Base-by-base conservation (phyloP, 2,113 vertebrate genomes). In the Ramphastos sulfuratus region DNA sequence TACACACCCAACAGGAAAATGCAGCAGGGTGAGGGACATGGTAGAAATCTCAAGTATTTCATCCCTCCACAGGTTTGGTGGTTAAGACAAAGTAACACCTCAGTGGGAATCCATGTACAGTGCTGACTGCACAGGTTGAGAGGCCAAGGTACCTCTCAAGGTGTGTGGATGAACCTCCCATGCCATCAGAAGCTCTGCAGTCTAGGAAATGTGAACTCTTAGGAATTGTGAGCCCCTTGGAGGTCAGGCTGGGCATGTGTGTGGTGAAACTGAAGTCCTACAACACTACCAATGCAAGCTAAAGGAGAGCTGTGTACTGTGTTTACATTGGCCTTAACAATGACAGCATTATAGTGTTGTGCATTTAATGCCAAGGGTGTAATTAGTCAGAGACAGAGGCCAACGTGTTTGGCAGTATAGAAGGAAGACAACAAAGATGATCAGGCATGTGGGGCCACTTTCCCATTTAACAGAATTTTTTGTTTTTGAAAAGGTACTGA, bases 321-420 rank as follows among this genome's bases (percentile, higher is more conserved):
- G 0, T 65, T 82, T 37, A 27, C 5, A 4, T n/a, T 30, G 31
- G 61, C 48, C 81, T 61, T 52, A 61, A 60, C 13, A 16, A 24
- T 7, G 10, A 44, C 28, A 52, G 18, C 19, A 1, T 24, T 25
- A 60, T 10, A 15, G 28, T 14, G 52, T 44, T 0, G 1, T 25
- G 35, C 4, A 5, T 35, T 81, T 79, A 72, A 27, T 48, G 23
- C 20, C 37, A 25, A 3, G 37, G 3, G 11, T 63, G 24, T 54
- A 21, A 69, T 28, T 46, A 28, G 54, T 58, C 30, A n/a, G 27
- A 56, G 18, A 39, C 10, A 10, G 35, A 59, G 21, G 42, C 50
- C 23, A 42, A 3, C 1, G 0, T 27, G 6, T 64, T 91, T 60
- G 82, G 30, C 50, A 31, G 8, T 39, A 9, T 3, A n/a, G 48